Evolutionary conservation across 2,113 vertebrate genomes (phyloP).

Genomic region (Tamias sibiricus): DNA sequence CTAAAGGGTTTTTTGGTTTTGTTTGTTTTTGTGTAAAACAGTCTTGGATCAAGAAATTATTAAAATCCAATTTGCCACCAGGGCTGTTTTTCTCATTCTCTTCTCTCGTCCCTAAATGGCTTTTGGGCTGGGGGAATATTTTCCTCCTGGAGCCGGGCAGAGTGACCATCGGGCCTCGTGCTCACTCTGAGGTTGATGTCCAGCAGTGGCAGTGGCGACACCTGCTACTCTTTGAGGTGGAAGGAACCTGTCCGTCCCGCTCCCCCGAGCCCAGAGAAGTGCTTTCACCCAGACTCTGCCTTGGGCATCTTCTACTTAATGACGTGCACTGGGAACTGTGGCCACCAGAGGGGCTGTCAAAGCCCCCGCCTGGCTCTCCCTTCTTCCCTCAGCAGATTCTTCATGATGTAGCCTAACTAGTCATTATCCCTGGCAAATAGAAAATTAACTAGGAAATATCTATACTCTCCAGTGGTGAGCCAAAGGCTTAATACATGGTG

Average conservation of each 20-base stretch:
- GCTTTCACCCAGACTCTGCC: background rate
- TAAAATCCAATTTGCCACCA: background rate
- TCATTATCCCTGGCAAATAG: background rate
- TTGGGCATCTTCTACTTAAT: background rate
- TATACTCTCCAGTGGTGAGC: background rate
- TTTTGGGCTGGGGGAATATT: background rate
- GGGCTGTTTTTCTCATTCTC: background rate
- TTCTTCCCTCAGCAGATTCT: background rate
- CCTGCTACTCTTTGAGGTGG: background rate
- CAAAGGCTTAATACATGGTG: background rate
- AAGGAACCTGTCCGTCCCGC: background rate
- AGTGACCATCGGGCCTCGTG: background rate
- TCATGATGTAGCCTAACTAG: background rate
- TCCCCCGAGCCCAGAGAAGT: background rate
- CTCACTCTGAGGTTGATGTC: background rate
- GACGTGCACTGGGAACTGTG: background rate
- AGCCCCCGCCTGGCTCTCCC: background rate
- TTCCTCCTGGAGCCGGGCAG: background rate
- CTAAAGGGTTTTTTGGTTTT: background rate
- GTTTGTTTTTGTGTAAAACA: background rate
- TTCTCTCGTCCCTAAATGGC: background rate
- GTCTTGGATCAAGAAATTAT: background rate
- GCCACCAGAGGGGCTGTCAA: background rate
- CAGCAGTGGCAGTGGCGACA: fast-evolving
- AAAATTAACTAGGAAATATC: constrained; percentile 33